These are phyloP conservation scores for Meloidogyne hapla DNA, from an alignment of 1,140 invertebrate genomes.

Conservation along the genomic window DNA sequence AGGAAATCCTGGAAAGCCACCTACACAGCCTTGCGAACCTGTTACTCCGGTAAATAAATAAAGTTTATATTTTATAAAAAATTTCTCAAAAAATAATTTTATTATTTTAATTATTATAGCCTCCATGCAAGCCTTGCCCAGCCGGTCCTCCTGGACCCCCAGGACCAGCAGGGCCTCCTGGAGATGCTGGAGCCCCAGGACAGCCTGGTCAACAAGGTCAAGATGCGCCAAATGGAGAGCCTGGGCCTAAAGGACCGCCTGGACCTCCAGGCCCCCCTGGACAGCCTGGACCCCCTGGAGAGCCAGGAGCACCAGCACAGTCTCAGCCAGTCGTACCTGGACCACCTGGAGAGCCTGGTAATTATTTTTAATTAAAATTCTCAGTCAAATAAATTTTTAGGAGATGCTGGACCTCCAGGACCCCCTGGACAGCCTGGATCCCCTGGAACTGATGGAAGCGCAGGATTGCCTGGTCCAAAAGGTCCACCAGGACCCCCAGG, in stretches of 20 bases:
- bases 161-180: constrained; percentile 35
- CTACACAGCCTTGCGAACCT: constrained; percentile 42
- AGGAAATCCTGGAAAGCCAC: constrained; percentile 45
- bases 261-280: constrained; percentile 34
- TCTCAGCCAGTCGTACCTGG: constrained; percentile 32
- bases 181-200: constrained; percentile 36
- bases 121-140: constrained; percentile 47
- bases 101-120: constrained; percentile 14
- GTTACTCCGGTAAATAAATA: constrained; percentile 35
- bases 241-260: constrained; percentile 44
- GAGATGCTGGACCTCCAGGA: constrained; percentile 42
- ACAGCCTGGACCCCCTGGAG: constrained; percentile 38
- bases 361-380: no score
- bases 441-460: constrained; percentile 28
- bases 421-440: constrained; percentile 36
- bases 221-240: constrained; percentile 42
- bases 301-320: constrained; percentile 36
- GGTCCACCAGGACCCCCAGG: constrained; percentile 43
- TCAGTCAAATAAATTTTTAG: neutral
- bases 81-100: neutral
- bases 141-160: constrained; percentile 38
- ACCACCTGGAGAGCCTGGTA: constrained; percentile 33
- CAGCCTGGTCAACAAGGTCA: constrained; percentile 39
- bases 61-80: neutral
- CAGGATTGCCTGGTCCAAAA: constrained; percentile 38